Evolutionary conservation across 2,888 invertebrate species (phyloP), one percentile per base, ranked within the genome.

Genomic region (Clistopyga incitator): DNA sequence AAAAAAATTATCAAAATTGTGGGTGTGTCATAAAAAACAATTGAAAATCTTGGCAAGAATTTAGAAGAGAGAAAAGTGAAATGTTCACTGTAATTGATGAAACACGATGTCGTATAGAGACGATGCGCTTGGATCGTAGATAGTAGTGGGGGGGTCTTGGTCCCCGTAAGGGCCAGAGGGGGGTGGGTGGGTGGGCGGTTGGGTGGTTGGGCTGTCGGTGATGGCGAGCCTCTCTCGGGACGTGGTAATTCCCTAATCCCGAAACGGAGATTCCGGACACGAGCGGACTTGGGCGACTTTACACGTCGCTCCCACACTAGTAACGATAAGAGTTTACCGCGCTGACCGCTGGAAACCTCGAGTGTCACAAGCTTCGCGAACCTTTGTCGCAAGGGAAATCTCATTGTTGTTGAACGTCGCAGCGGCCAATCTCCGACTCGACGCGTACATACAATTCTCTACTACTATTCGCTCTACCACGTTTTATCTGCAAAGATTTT

Each of bases 201-300:
- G 71, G 56, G 71, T 50, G 67, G 77, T 78, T 84, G 74, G 61
- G 59, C 74, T 80, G 54, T 65, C 56, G 59, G 65, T 54, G 38
- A 64, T 47, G 18, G 47, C 45, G 15, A 18, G 67, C 64, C 42
- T 59, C 42, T 56, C 15, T 61, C 61, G 72, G 54, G 54, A 74
- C 74, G 34, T 29, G 42, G 77, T 84, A 54, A 38, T 77, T 78
- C 74, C 80, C 77, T 84, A 84, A 80, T 84, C 80, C 72, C 54
- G 54, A 70, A 80, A 77, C 76, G 72, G 61, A 80, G 72, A 64
- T 80, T 29, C 77, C 56, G 18, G 68, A 84, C 77, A 77, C 59
- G 77, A 54, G 65, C 34, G 81, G 67, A 50, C 45, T 67, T 68
- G 67, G 77, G 61, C 70, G 72, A 68, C 15, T 25, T 42, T 29